phyloP scores from a whole-genome alignment of 1,140 invertebrate genomes.

The Choristoneura fumiferana region DNA sequence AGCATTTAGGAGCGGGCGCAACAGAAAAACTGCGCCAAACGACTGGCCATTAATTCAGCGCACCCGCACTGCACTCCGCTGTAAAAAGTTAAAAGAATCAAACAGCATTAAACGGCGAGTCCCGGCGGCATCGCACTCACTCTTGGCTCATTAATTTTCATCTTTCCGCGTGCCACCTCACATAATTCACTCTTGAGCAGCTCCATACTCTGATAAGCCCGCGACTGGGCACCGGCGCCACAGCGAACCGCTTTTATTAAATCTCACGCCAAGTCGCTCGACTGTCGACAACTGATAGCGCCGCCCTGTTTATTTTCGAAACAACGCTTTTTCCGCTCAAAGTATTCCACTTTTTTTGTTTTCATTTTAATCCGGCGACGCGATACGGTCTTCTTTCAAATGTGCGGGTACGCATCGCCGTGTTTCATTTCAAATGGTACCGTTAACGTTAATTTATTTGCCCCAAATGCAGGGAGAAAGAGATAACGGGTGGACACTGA shows the following conservation, averaged over 20 bases:
- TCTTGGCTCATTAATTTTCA: conserved; percentile 76
- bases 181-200: conserved; percentile 74
- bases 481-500: conserved; percentile 14
- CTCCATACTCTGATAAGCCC: conserved; percentile 70
- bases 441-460: conserved; percentile 50
- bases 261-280: conserved; percentile 60
- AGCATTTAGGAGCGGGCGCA: conserved; percentile 4
- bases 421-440: conserved; percentile 47
- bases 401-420: conserved; percentile 46
- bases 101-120: conserved; percentile 42
- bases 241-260: conserved; percentile 61
- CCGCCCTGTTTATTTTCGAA: conserved; percentile 71
- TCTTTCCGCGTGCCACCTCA: conserved; percentile 61
- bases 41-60: conserved; percentile 31
- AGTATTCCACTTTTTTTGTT: conserved; percentile 51
- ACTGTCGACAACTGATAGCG: conserved; percentile 71
- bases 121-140: conserved; percentile 44
- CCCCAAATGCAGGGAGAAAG: conserved; percentile 22
- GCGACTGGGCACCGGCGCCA: conserved; percentile 45
- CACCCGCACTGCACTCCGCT: conserved; percentile 27
- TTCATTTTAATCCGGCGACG: conserved; percentile 27
- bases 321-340: conserved; percentile 66
- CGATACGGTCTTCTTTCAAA: conserved; percentile 35
- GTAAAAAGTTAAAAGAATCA: conserved; percentile 40
- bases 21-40: conserved; percentile 25